These are phyloP conservation scores for Triplophysa rosa DNA, from an alignment of 2,113 vertebrate genomes.

Conservation along the genomic window DNA sequence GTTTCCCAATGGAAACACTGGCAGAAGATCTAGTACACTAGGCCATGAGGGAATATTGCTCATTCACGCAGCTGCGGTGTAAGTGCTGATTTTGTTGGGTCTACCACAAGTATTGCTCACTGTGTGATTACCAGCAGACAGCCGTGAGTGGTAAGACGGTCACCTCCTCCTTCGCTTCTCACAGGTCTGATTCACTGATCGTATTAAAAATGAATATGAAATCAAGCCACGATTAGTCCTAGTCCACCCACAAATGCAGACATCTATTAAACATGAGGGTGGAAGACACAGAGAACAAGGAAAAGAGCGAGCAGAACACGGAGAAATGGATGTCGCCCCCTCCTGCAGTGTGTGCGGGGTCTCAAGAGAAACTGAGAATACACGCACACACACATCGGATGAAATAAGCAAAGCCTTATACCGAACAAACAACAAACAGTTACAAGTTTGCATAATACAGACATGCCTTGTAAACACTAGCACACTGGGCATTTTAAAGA, in stretches of 20 bases:
- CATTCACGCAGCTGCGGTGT: neutral
- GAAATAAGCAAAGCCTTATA: conserved; percentile 25
- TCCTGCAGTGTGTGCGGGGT: neutral
- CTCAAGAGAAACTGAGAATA: neutral
- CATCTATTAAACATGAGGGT: conserved; percentile 19
- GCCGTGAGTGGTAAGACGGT: neutral
- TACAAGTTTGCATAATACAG: too few species aligned
- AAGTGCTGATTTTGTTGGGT: conserved; percentile 5
- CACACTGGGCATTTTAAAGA: too few species aligned
- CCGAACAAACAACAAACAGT: too few species aligned
- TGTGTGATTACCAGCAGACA: conserved; percentile 12
- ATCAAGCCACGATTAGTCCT: conserved; percentile 36
- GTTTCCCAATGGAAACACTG: neutral
- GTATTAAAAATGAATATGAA: conserved; percentile 36
- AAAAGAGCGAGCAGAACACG: neutral
- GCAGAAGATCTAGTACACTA: neutral
- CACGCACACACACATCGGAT: conserved; percentile 4
- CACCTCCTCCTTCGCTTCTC: conserved; percentile 10
- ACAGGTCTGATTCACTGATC: conserved; percentile 33
- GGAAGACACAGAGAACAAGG: neutral
- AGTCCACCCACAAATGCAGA: conserved; percentile 17
- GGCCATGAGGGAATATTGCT: neutral
- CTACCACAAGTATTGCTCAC: conserved; percentile 21
- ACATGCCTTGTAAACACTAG: too few species aligned
- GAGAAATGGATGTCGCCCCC: neutral